These are phyloP conservation scores for Boleophthalmus pectinirostris DNA, from an alignment of 2,113 vertebrate species.

Conservation along the genomic window DNA sequence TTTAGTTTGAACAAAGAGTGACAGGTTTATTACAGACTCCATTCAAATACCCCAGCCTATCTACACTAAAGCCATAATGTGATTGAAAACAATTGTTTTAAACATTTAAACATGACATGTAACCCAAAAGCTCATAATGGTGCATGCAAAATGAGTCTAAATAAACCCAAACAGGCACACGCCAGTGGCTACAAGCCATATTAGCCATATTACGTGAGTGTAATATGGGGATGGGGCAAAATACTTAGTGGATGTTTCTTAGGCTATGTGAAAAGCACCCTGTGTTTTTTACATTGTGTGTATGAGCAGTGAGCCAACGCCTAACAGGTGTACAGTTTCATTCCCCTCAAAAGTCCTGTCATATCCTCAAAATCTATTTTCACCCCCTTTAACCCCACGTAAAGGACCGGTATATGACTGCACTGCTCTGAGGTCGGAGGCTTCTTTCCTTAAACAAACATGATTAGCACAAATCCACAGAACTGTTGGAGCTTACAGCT, in stretches of 20 bases:
- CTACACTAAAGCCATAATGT: background rate
- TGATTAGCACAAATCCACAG: slow-evolving; percentile 49
- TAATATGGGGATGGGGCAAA: slow-evolving; percentile 4
- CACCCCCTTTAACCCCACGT: background rate
- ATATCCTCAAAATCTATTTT: slow-evolving; percentile 43
- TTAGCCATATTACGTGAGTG: background rate
- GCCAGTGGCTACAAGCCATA: background rate
- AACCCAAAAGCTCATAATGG: background rate
- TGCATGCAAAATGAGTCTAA: background rate
- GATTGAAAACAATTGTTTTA: background rate
- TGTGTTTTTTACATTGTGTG: slow-evolving; percentile 70
- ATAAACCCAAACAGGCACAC: background rate
- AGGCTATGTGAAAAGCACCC: slow-evolving; percentile 30
- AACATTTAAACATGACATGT: background rate
- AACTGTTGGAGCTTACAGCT: slow-evolving; percentile 53
- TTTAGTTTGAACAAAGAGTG: slow-evolving; percentile 23
- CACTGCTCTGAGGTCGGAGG: background rate
- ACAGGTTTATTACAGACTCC: slow-evolving; percentile 18
- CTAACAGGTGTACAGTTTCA: slow-evolving; percentile 83
- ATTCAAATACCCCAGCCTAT: background rate
- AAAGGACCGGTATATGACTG: background rate
- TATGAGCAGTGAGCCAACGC: slow-evolving; percentile 77
- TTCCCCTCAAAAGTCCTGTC: slow-evolving; percentile 65
- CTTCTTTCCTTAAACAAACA: slow-evolving; percentile 65
- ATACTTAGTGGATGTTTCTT: background rate